These are phyloP conservation scores for Sarotherodon lohbergeri DNA, from an alignment of 2,113 vertebrate species.

Conservation along the genomic window DNA sequence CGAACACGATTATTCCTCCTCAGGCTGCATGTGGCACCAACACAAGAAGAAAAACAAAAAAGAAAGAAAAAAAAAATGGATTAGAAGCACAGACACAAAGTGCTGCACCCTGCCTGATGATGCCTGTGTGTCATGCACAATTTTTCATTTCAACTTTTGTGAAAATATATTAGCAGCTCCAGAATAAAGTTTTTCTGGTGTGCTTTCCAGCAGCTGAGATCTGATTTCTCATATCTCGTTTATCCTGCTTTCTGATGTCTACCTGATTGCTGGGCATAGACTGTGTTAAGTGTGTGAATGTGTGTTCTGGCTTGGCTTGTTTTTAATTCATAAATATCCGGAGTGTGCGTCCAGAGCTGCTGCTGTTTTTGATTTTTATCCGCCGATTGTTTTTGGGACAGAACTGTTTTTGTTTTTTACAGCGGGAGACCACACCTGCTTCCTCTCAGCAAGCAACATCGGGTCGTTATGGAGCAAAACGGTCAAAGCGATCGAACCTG, in stretches of 20 bases:
- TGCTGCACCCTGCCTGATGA: neutral
- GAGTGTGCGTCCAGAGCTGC: neutral
- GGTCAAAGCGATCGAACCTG: constrained; percentile 74
- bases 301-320: neutral
- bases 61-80: neutral
- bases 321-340: neutral
- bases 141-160: neutral
- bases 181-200: neutral
- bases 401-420: neutral
- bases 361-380: neutral
- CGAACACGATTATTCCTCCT: constrained; percentile 71
- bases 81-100: neutral
- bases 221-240: neutral
- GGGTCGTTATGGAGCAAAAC: neutral
- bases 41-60: constrained; percentile 39
- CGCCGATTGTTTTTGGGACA: accelerated
- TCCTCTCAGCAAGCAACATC: neutral
- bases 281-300: neutral
- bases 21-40: constrained; percentile 81
- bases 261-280: neutral
- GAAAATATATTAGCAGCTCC: neutral
- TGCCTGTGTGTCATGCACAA: neutral
- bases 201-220: neutral
- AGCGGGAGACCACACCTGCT: accelerated
- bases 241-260: neutral